Evolutionary conservation across 1,140 invertebrate species (phyloP).

Genomic region (Drosophila nikananu): DNA sequence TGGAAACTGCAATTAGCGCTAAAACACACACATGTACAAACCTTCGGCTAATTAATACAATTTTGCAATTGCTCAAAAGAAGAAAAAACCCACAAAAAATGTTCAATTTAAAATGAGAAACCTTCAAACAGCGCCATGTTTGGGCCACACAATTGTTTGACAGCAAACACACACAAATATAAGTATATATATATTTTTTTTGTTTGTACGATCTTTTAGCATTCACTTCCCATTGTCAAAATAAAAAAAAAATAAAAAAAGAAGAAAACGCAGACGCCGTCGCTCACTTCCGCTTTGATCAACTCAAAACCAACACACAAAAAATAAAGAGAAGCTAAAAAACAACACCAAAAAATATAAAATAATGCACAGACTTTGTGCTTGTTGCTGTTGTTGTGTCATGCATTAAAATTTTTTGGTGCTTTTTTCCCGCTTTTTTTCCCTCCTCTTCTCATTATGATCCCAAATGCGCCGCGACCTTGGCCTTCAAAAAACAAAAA

Average conservation of each 20-base stretch:
- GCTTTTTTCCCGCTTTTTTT: constrained; percentile 14
- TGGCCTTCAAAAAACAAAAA: constrained; percentile 51
- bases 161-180: constrained; percentile 32
- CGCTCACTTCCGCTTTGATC: constrained; percentile 71
- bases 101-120: constrained; percentile 67
- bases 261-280: constrained; percentile 59
- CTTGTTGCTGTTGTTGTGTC: constrained; percentile 23
- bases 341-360: constrained; percentile 12
- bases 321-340: constrained; percentile 3
- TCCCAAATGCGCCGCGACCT: constrained; percentile 59
- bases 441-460: constrained; percentile 38
- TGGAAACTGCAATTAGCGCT: constrained; percentile 70
- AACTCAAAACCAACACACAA: constrained; percentile 35
- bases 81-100: constrained; percentile 34
- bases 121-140: constrained; percentile 61
- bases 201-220: constrained; percentile 60
- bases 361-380: constrained; percentile 30
- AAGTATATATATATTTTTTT: constrained; percentile 1
- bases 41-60: constrained; percentile 68
- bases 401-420: constrained; percentile 46
- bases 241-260: constrained; percentile 23
- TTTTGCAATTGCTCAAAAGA: constrained; percentile 64
- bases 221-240: constrained; percentile 77
- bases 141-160: constrained; percentile 50
- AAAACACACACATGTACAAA: constrained; percentile 10